A percentile compares a stretch with the other conserved stretches of the same genome.
Conservation (phyloP, 2,113 vertebrate species). For the Fulica atra region DNA sequence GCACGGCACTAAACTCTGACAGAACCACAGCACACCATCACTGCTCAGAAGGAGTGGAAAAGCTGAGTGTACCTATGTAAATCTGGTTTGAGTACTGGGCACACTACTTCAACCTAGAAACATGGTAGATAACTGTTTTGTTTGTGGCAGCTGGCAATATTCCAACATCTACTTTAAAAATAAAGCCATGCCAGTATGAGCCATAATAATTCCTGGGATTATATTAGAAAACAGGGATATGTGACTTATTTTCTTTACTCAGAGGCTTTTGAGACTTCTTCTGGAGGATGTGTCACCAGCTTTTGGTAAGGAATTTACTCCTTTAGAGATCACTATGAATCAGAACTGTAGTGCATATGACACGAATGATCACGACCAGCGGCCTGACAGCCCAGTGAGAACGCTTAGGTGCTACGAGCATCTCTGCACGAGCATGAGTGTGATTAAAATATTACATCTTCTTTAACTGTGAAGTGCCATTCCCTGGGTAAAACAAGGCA, state of each 20-base stretch:
- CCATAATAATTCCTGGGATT: neutral
- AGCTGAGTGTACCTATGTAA: neutral
- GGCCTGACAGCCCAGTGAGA: neutral
- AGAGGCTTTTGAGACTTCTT: neutral
- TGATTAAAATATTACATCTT: neutral
- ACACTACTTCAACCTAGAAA: neutral
- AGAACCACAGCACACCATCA: neutral
- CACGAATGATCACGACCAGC: neutral
- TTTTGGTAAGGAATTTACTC: neutral
- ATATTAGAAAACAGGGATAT: neutral
- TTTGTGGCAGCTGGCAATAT: neutral
- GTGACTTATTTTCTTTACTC: neutral
- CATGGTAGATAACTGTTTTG: neutral
- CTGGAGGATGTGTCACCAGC: neutral
- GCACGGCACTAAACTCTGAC: neutral
- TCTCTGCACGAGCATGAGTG: neutral
- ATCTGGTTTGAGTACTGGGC: neutral
- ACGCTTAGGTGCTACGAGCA: neutral
- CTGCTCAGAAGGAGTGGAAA: neutral
- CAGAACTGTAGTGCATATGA: neutral
- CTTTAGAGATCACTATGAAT: neutral
- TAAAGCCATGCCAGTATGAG: neutral
- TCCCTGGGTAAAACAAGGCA: neutral
- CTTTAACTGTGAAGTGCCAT: neutral
- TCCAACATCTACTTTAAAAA: neutral